phyloP scores from a whole-genome alignment of 2,888 invertebrate genomes.

The Onthophagus sagittarius region DNA sequence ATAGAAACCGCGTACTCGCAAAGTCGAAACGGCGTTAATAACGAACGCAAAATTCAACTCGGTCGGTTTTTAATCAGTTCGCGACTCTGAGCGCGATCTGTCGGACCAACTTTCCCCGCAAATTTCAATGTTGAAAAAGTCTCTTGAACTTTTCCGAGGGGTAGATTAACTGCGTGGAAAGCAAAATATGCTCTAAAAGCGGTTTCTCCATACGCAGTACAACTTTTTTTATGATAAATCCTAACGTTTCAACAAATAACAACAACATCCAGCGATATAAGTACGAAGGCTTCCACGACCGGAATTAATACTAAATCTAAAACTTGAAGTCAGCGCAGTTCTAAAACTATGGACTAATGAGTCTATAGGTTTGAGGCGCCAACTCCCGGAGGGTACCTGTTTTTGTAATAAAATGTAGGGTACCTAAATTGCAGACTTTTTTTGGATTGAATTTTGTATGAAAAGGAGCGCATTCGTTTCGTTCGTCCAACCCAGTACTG shows the following conservation, averaged over 20 bases:
- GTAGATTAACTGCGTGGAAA: conserved; percentile 49
- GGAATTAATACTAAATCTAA: too few relatives aligned
- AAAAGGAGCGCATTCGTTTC: too few relatives aligned
- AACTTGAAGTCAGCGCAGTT: too few relatives aligned
- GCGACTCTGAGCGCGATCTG: conserved; percentile 1
- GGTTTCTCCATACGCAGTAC: not conserved
- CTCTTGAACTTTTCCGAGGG: conserved; percentile 47
- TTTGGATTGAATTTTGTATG: too few relatives aligned
- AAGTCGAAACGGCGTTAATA: conserved; percentile 14
- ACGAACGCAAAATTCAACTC: conserved; percentile 1
- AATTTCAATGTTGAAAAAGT: conserved; percentile 50
- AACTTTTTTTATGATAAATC: not conserved
- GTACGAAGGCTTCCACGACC: too few relatives aligned
- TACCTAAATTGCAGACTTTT: too few relatives aligned
- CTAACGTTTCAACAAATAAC: not conserved
- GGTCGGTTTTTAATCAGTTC: conserved; percentile 19
- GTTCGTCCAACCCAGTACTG: too few relatives aligned
- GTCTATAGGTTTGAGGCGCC: too few relatives aligned
- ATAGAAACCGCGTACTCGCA: conserved; percentile 4
- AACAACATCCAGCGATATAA: too few relatives aligned
- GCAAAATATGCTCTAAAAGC: conserved; percentile 29
- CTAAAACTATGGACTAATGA: too few relatives aligned
- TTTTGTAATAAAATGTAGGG: too few relatives aligned
- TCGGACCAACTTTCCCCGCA: conserved; percentile 44
- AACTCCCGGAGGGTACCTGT: too few relatives aligned